Conservation (phyloP, 2,888 invertebrate species). For the Macrostomum cliftonense region DNA sequence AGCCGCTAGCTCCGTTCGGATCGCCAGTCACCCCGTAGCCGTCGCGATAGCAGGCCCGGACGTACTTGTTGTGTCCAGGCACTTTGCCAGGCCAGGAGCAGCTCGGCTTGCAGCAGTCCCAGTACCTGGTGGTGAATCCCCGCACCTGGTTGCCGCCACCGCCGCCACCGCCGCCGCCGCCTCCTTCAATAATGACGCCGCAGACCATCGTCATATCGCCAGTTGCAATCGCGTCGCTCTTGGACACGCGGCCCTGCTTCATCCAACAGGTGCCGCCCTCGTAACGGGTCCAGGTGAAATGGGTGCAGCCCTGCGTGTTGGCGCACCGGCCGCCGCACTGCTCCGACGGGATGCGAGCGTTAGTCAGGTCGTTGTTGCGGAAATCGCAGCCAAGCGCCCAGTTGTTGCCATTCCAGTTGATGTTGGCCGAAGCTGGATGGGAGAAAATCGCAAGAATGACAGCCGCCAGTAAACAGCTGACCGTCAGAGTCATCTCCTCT, state of each 20-base stretch:
- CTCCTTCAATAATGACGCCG: neutral
- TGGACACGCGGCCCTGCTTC: slow-evolving; percentile 1
- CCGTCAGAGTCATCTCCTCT: too few relatives aligned
- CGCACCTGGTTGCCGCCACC: too few relatives aligned
- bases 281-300: slow-evolving; percentile 4
- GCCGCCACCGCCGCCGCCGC: too few relatives aligned
- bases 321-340: slow-evolving; percentile 5
- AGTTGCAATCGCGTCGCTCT: slow-evolving; percentile 1
- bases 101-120: slow-evolving; percentile 14
- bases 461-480: too few relatives aligned
- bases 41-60: slow-evolving; percentile 8
- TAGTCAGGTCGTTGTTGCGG: neutral
- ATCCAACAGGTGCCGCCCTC: slow-evolving; percentile 10
- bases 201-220: slow-evolving; percentile 7
- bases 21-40: neutral
- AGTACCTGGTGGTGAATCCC: slow-evolving; percentile 12
- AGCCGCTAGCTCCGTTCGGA: slow-evolving; percentile 9
- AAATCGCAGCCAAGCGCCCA: slow-evolving; percentile 8
- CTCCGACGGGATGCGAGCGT: neutral
- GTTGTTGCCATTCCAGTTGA: slow-evolving; percentile 1
- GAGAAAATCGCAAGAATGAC: too few relatives aligned
- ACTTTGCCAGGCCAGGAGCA: slow-evolving; percentile 11
- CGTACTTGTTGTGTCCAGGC: neutral
- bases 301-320: slow-evolving; percentile 4
- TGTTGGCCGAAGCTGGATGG: too few relatives aligned